These are phyloP conservation scores for Tanypteryx hageni DNA, from an alignment of 2,888 invertebrate species.

Conservation along the genomic window DNA sequence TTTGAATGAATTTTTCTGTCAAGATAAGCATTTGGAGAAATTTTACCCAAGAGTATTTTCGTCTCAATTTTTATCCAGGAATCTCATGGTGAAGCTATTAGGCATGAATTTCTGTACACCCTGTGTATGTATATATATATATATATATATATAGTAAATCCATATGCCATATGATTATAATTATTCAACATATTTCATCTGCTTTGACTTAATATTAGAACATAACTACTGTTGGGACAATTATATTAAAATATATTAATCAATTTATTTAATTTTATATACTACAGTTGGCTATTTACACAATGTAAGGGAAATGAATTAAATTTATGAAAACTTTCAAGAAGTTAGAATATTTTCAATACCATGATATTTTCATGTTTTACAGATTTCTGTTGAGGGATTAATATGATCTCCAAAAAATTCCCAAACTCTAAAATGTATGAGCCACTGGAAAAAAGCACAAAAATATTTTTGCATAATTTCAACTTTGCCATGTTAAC, in stretches of 20 bases:
- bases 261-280: conserved; percentile 11
- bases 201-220: conserved; percentile 29
- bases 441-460: conserved; percentile 64
- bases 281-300: conserved; percentile 29
- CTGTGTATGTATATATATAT: no score
- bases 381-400: conserved; percentile 3
- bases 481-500: conserved; percentile 50
- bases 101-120: no score
- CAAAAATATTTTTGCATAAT: conserved; percentile 52
- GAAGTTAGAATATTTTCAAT: conserved; percentile 19
- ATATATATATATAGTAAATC: not conserved
- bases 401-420: conserved; percentile 27
- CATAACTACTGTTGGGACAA: conserved; percentile 11
- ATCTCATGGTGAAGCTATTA: no score
- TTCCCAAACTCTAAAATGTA: conserved; percentile 44
- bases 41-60: no score
- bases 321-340: not conserved
- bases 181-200: conserved; percentile 17
- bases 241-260: conserved; percentile 34
- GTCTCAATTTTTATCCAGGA: no score
- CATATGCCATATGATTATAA: not conserved
- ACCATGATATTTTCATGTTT: conserved; percentile 38
- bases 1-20: no score
- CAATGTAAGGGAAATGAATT: not conserved
- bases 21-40: no score